Conservation (phyloP, 1,140 invertebrate species). For the Camponotus vicinus region DNA sequence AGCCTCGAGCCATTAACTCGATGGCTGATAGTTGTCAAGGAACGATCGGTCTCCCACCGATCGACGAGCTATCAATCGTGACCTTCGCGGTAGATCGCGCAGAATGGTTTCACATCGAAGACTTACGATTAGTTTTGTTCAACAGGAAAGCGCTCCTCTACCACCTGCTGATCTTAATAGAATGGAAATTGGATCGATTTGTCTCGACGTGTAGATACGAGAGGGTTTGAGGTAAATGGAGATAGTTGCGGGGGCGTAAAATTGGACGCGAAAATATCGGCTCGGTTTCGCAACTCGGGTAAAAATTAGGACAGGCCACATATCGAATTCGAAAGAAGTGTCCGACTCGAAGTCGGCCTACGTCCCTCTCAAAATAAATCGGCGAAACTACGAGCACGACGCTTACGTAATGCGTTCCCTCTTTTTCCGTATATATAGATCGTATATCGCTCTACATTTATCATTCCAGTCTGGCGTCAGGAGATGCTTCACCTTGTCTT, state of each 20-base stretch:
- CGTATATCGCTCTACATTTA: slow-evolving; percentile 36
- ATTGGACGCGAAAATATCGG: slow-evolving; percentile 50
- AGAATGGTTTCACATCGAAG: slow-evolving; percentile 50
- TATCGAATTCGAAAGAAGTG: slow-evolving; percentile 38
- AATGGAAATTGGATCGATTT: slow-evolving; percentile 67
- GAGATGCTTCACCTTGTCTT: slow-evolving; percentile 1
- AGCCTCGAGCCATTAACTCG: slow-evolving; percentile 16
- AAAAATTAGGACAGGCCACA: slow-evolving; percentile 28
- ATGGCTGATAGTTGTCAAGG: slow-evolving; percentile 1
- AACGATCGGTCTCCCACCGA: slow-evolving; percentile 4
- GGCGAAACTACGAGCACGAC: slow-evolving; percentile 11
- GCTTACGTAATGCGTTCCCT: slow-evolving; percentile 25
- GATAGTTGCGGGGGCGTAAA: slow-evolving; percentile 35
- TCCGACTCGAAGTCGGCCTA: neutral
- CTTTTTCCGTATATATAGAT: slow-evolving; percentile 29
- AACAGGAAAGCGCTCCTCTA: neutral
- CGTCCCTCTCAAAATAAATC: slow-evolving; percentile 42
- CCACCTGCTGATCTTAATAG: slow-evolving; percentile 58
- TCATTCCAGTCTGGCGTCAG: slow-evolving; percentile 20
- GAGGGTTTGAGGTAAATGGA: slow-evolving; percentile 2
- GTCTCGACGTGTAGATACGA: neutral
- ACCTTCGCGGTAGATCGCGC: slow-evolving; percentile 40
- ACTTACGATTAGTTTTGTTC: slow-evolving; percentile 56
- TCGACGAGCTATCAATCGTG: slow-evolving; percentile 38
- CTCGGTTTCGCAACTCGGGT: neutral